These are phyloP conservation scores for Rhipidura dahli DNA, from an alignment of 2,113 vertebrate genomes.

Conservation along the genomic window DNA sequence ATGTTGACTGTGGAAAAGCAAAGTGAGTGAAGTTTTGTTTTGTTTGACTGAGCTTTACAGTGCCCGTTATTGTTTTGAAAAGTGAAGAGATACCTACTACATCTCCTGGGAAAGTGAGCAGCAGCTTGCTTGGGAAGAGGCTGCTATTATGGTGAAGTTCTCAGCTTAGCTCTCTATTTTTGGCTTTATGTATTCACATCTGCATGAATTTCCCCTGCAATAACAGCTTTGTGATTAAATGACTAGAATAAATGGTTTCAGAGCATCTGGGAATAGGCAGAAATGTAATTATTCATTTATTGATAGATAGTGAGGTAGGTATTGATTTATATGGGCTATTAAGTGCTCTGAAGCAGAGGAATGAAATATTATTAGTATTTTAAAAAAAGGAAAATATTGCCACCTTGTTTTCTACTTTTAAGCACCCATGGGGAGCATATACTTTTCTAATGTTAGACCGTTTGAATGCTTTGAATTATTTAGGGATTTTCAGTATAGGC, in stretches of 20 bases:
- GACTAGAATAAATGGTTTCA: slow-evolving; percentile 4
- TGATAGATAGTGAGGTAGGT: background rate
- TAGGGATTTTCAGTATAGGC: background rate
- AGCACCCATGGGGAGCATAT: background rate
- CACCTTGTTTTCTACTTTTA: background rate
- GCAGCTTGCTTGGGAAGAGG: background rate
- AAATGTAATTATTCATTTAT: slow-evolving; percentile 51
- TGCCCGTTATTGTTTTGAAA: slow-evolving; percentile 30
- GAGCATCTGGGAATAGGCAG: background rate
- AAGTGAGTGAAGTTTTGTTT: slow-evolving; percentile 16
- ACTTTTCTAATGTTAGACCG: background rate
- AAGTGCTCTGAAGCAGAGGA: background rate
- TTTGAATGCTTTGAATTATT: slow-evolving; percentile 36
- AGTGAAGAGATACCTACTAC: background rate
- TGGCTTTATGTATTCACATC: background rate
- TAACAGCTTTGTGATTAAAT: slow-evolving; percentile 41
- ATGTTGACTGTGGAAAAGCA: background rate
- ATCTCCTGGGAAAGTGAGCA: slow-evolving; percentile 39
- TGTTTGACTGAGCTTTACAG: slow-evolving; percentile 6
- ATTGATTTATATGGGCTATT: slow-evolving; percentile 24
- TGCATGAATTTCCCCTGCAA: slow-evolving; percentile 30
- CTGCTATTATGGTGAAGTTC: background rate
- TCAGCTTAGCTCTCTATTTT: slow-evolving; percentile 10
- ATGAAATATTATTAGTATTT: slow-evolving; percentile 5
- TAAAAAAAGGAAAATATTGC: background rate